phyloP scores from a whole-genome alignment of 2,113 vertebrate species.

The Hyaena hyaena region DNA sequence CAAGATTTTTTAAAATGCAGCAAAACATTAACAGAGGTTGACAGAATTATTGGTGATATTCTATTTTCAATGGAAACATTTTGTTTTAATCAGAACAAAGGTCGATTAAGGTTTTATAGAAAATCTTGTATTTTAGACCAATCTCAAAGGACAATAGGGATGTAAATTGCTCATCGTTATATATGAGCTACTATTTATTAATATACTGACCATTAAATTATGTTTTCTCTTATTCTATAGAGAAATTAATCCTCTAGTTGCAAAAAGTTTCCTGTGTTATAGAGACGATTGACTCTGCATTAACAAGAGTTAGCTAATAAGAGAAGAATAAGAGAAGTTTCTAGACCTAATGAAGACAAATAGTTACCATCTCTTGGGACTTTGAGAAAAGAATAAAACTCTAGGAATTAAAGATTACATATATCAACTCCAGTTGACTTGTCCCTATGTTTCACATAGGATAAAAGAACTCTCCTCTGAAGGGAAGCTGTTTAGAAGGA shows the following conservation, averaged over 20 bases:
- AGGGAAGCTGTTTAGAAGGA: not conserved
- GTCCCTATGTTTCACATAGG: not conserved
- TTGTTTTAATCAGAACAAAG: not conserved
- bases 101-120: not conserved
- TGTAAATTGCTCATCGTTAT: not conserved
- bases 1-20: not conserved
- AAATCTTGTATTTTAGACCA: not conserved
- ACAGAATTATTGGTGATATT: not conserved
- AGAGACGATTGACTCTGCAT: not conserved
- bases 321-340: not conserved
- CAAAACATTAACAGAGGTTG: not conserved
- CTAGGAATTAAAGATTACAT: not conserved
- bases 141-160: not conserved
- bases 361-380: not conserved
- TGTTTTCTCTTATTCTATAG: not conserved
- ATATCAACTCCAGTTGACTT: not conserved
- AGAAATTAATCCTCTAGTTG: not conserved
- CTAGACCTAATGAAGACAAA: not conserved
- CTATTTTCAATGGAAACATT: conserved; percentile 3
- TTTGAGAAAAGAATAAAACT: not conserved
- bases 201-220: not conserved
- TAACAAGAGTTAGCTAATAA: not conserved
- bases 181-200: not conserved
- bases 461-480: not conserved
- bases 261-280: not conserved